Evolutionary conservation across 2,888 invertebrate genomes (phyloP), one percentile per base, ranked within the genome.

Genomic region (Balanococcus diminutus): DNA sequence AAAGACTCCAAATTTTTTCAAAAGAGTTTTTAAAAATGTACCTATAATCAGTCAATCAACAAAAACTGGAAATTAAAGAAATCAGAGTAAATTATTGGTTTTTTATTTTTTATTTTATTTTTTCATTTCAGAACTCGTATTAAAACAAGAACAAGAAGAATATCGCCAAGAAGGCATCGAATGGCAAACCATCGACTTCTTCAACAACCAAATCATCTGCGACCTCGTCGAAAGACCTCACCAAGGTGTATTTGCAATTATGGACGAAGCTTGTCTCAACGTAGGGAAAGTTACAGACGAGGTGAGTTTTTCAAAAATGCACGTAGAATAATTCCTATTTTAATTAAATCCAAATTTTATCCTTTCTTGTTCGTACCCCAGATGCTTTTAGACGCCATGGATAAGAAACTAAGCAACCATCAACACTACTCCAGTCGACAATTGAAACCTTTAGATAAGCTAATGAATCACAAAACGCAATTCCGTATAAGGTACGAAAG

Each of bases 101-200:
- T n/a, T n/a, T n/a, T 16, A 81, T 28, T 31, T n/a, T 61, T 82
- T 82, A 42, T 84, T 86, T 81, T 67, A 25, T 84, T 86, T 51
- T 28, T 11, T 31, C 14, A 16, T 28, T 86, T 90, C 89, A 96
- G 98, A 99, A 90, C 91, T 99, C 91, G 99, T 99, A 39, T 91
- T 99, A 87, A 98, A 98, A 89, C 98, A 98, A 90, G 98, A 99
- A 90, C 99, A 99, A 89, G 99, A 99, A 89, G 99, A 99, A 89
- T 99, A 99, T 90, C 93, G 94, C 88, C 93, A 94, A 32, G 99
- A 99, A 90, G 99, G 98, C 84, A 98, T 99, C 89, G 94, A 95
- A 88, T 99, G 98, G 99, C 93, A 95, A 87, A 95, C 97, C 88
- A 93, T 99, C 87, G 94, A 97, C 87, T 99, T 98, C 91, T 98